Conservation (phyloP, 2,888 invertebrate genomes). For the Ariolimax columbianus region DNA sequence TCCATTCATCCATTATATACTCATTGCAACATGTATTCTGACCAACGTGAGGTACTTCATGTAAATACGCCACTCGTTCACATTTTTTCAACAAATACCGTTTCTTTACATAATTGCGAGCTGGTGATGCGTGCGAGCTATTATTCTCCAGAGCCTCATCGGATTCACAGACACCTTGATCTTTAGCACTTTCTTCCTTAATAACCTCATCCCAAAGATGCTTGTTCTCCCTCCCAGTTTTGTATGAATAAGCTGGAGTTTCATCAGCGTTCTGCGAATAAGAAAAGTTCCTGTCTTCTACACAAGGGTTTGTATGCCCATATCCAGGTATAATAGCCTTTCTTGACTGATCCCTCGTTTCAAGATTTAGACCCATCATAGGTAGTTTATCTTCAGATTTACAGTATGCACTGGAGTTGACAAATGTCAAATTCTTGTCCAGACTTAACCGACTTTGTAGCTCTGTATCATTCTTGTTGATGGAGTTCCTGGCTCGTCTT, state of each 20-base stretch:
- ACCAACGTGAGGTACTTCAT: neutral
- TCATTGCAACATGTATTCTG: neutral
- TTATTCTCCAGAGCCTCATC: neutral
- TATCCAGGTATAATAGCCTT: neutral
- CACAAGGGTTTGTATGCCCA: neutral
- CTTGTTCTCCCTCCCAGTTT: neutral
- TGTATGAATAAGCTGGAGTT: neutral
- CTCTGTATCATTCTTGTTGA: neutral
- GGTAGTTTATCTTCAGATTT: neutral
- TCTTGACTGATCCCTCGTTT: neutral
- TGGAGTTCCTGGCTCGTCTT: neutral
- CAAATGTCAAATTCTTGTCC: neutral
- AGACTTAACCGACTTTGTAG: neutral
- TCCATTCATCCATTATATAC: neutral
- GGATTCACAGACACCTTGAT: no score
- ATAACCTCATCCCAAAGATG: neutral
- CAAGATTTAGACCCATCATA: neutral
- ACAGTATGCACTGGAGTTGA: neutral
- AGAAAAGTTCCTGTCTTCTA: neutral
- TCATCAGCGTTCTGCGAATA: neutral
- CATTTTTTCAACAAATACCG: neutral
- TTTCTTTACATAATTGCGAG: neutral
- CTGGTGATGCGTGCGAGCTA: neutral
- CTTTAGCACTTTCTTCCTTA: neutral
- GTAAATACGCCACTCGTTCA: neutral